Percentiles rank a stretch among this genome's conserved stretches.
Evolutionary conservation across 2,797 vertebrate genomes (phyloP).

Genomic region (Heliangelus exortis): DNA sequence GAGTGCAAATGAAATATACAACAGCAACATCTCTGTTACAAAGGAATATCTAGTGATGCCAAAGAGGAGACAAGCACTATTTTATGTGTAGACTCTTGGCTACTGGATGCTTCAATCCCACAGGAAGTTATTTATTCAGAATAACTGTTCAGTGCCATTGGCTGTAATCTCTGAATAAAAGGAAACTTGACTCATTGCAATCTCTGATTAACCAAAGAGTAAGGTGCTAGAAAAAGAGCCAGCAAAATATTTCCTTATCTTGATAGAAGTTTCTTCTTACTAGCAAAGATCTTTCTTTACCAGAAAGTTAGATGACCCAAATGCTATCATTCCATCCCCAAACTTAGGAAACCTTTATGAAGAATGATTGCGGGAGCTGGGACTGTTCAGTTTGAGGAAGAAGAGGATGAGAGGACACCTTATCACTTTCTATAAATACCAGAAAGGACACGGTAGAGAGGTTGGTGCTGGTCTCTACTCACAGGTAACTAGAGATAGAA

Average conservation of each 20-base stretch:
- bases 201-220: neutral
- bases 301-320: neutral
- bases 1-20: neutral
- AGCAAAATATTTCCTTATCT: neutral
- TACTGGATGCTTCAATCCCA: neutral
- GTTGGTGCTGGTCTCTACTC: no score
- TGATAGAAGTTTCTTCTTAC: accelerated
- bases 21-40: neutral
- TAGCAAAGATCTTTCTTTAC: neutral
- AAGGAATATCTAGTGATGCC: neutral
- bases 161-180: neutral
- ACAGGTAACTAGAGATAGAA: no score
- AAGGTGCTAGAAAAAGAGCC: neutral
- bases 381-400: no score
- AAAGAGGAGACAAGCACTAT: neutral
- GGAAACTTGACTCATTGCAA: neutral
- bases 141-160: neutral
- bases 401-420: no score
- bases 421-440: no score
- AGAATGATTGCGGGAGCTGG: no score
- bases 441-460: no score
- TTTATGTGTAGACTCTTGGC: neutral
- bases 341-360: neutral
- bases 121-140: neutral
- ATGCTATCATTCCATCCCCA: neutral